Evolutionary conservation across 2,888 invertebrate genomes (phyloP).

Genomic region (Lasioglossum vierecki): DNA sequence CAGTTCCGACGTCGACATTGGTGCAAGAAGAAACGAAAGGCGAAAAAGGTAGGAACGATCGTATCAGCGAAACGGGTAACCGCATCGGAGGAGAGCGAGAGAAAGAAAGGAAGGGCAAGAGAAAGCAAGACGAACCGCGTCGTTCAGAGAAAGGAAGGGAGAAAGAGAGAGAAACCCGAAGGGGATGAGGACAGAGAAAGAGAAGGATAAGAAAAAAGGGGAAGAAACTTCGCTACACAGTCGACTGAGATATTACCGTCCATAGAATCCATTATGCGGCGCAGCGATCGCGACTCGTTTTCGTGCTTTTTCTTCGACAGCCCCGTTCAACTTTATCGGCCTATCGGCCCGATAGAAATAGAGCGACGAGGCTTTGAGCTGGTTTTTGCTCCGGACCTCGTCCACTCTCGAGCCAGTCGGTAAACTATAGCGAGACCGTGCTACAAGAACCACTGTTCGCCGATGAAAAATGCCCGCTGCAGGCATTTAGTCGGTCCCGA

Average conservation of each 20-base stretch:
- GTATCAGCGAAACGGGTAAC: slow-evolving; percentile 48
- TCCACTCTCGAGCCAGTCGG: slow-evolving; percentile 25
- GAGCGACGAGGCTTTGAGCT: slow-evolving; percentile 31
- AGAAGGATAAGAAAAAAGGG: slow-evolving; percentile 1
- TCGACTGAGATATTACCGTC: slow-evolving; percentile 50
- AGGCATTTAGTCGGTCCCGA: slow-evolving; percentile 20
- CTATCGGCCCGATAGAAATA: slow-evolving; percentile 50
- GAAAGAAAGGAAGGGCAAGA: background rate
- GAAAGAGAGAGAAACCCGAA: background rate
- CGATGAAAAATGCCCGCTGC: slow-evolving; percentile 11
- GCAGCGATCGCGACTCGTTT: slow-evolving; percentile 49
- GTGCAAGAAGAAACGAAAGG: slow-evolving; percentile 38
- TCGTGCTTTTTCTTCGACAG: slow-evolving; percentile 48
- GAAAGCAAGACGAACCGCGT: background rate
- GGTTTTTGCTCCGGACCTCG: slow-evolving; percentile 28
- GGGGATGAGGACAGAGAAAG: background rate
- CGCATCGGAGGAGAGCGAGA: background rate
- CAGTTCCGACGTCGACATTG: slow-evolving; percentile 25
- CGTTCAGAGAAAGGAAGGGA: background rate
- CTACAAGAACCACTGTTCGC: background rate
- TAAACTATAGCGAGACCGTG: slow-evolving; percentile 1
- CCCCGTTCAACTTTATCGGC: slow-evolving; percentile 46
- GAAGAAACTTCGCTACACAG: slow-evolving; percentile 43
- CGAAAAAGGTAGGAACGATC: slow-evolving; percentile 59
- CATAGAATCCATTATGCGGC: slow-evolving; percentile 57